Evolutionary conservation across 2,888 invertebrate species (phyloP).

Genomic region (Rotaria magnacalcarata): DNA sequence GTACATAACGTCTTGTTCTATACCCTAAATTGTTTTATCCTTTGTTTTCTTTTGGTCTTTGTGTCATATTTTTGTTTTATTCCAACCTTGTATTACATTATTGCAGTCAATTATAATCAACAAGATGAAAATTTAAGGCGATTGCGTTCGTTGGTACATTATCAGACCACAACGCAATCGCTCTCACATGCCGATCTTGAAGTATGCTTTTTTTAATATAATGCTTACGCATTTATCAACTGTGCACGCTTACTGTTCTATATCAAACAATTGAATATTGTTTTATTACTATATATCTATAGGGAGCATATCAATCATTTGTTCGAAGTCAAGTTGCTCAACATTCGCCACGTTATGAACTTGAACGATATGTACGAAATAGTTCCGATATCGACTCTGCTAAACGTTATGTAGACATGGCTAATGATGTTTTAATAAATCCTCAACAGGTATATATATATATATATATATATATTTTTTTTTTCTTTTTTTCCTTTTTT

Average conservation of each 20-base stretch:
- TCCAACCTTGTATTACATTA: background rate
- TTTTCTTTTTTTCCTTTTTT: background rate
- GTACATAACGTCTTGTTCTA: background rate
- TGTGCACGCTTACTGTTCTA: background rate
- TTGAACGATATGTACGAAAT: background rate
- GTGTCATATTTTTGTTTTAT: background rate
- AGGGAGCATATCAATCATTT: background rate
- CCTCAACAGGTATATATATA: background rate
- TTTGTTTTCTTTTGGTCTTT: too few relatives aligned
- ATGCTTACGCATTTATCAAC: background rate
- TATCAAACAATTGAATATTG: background rate
- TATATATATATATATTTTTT: too few relatives aligned
- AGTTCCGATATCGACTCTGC: background rate
- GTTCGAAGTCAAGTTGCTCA: background rate
- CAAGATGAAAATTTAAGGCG: background rate
- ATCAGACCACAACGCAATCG: background rate
- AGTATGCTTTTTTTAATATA: background rate
- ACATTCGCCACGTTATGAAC: background rate
- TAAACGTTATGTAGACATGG: background rate
- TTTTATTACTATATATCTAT: background rate
- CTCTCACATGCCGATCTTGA: constrained; percentile 8
- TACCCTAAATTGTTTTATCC: background rate
- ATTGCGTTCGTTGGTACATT: background rate
- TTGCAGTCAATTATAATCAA: background rate
- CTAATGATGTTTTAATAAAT: constrained; percentile 14